Evolutionary conservation across 2,113 vertebrate species (phyloP).

Genomic region (Sinocyclocheilus maitianheensis): DNA sequence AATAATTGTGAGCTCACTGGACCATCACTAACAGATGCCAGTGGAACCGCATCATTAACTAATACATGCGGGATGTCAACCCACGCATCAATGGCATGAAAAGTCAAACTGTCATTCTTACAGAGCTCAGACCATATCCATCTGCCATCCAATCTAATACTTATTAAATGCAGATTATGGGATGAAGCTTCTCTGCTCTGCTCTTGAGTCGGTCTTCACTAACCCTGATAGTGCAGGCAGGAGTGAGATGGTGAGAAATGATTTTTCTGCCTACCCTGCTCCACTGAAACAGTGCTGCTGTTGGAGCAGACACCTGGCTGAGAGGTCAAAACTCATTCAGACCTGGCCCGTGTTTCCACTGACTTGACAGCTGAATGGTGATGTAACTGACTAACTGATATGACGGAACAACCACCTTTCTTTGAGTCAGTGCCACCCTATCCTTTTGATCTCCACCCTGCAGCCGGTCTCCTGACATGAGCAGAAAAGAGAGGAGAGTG

Average conservation of each 20-base stretch:
- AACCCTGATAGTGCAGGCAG: background rate
- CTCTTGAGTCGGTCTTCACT: background rate
- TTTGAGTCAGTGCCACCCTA: background rate
- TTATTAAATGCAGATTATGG: conserved; percentile 77
- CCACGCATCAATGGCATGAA: conserved; percentile 69
- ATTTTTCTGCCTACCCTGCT: background rate
- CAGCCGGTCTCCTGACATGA: background rate
- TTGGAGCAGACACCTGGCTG: background rate
- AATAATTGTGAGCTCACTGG: conserved; percentile 78
- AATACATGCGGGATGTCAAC: conserved; percentile 66
- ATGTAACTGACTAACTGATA: conserved; percentile 15
- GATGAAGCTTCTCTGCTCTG: conserved; percentile 44
- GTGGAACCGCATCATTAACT: conserved; percentile 76
- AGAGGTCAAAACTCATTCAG: background rate
- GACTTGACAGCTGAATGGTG: conserved; percentile 9
- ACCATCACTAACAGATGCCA: conserved; percentile 78
- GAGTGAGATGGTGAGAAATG: background rate
- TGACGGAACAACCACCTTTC: conserved; percentile 10
- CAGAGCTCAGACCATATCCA: conserved; percentile 66
- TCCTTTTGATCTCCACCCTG: background rate
- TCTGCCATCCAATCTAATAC: conserved; percentile 72
- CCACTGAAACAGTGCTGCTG: background rate
- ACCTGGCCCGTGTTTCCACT: background rate
- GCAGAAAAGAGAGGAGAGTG: background rate
- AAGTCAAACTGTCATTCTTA: conserved; percentile 76